A percentile compares a stretch with the other conserved stretches of the same genome.
These are phyloP conservation scores for Oreochromis tanganicae DNA, from an alignment of 2,113 vertebrate species.

Conservation along the genomic window DNA sequence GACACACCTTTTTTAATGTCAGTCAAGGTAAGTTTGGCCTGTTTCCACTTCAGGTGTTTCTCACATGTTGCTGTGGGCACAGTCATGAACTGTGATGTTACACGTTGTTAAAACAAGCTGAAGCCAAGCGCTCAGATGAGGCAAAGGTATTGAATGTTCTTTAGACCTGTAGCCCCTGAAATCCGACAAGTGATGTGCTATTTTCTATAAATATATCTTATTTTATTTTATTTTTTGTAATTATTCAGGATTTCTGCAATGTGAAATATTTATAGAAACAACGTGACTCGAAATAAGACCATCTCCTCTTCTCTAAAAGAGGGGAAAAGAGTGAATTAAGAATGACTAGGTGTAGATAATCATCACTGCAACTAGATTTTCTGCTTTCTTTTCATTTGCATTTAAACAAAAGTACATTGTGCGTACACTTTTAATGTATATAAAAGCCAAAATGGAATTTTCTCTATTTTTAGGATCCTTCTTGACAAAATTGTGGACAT, in stretches of 20 bases:
- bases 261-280: not conserved
- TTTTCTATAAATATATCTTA: not conserved
- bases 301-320: not conserved
- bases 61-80: not conserved
- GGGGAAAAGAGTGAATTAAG: accelerated
- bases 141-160: not conserved
- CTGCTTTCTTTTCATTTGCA: not conserved
- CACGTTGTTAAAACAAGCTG: not conserved
- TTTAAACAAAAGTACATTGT: not conserved
- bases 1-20: slow-evolving; percentile 72
- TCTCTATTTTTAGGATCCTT: not conserved
- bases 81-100: not conserved
- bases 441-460: not conserved
- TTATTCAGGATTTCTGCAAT: not conserved
- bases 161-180: slow-evolving; percentile 17
- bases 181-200: not conserved
- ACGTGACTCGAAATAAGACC: not conserved
- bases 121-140: not conserved
- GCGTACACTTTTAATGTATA: not conserved
- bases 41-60: not conserved
- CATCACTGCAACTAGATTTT: not conserved
- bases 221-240: not conserved
- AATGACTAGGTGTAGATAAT: not conserved
- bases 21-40: slow-evolving; percentile 68
- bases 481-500: not conserved